These are phyloP conservation scores for Heteronetta atricapilla DNA, from an alignment of 2,113 vertebrate genomes.

Conservation along the genomic window DNA sequence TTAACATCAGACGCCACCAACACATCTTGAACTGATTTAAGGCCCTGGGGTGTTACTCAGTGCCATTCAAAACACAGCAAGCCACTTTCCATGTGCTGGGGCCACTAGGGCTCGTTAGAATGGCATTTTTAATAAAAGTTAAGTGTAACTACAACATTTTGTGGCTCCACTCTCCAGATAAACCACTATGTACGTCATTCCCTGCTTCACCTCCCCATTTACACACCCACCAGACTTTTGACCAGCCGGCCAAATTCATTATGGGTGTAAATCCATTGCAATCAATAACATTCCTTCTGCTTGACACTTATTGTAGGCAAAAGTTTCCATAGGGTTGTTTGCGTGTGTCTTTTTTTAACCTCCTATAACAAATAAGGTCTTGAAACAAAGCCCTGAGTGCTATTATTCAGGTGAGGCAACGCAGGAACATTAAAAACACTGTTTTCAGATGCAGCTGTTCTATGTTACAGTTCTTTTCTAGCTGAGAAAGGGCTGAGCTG, in stretches of 20 bases:
- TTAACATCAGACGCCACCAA: conserved; percentile 70
- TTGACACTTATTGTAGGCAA: conserved; percentile 55
- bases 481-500: conserved; percentile 31
- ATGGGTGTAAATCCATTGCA: conserved; percentile 67
- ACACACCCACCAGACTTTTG: conserved; percentile 48
- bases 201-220: conserved; percentile 44
- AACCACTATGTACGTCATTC: conserved; percentile 43
- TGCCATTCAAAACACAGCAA: conserved; percentile 73
- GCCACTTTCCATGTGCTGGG: conserved; percentile 71
- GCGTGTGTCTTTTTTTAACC: conserved; percentile 13
- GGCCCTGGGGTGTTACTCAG: conserved; percentile 65
- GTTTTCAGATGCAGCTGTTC: conserved; percentile 50
- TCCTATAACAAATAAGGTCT: conserved; percentile 33
- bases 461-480: conserved; percentile 48
- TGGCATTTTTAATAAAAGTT: conserved; percentile 77
- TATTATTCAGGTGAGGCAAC: conserved; percentile 62
- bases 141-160: conserved; percentile 57
- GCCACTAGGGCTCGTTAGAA: conserved; percentile 71
- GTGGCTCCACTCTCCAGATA: conserved; percentile 42
- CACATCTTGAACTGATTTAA: conserved; percentile 79
- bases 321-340: conserved; percentile 52
- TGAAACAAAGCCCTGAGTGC: conserved; percentile 34
- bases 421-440: not conserved
- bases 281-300: conserved; percentile 67
- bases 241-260: conserved; percentile 62